Percentiles rank a stretch among this genome's conserved stretches.
Evolutionary conservation across 2,797 vertebrate genomes (phyloP).

Genomic region (Melanotaenia parkinsoni): DNA sequence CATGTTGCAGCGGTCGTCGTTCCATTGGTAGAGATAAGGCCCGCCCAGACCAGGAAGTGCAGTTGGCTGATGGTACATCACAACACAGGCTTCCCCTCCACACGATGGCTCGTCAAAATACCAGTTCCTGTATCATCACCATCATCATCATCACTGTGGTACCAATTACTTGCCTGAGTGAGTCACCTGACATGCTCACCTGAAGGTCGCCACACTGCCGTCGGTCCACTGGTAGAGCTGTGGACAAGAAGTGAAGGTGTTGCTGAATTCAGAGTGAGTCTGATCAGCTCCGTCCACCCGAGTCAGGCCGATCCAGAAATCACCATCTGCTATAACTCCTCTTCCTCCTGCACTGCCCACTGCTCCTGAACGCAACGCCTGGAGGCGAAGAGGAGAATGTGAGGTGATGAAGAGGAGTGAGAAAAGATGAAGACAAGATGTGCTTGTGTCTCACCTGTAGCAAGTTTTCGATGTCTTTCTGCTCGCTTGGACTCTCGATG

Average conservation of each 20-base stretch:
- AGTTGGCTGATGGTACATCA: slow-evolving; percentile 97
- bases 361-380: slow-evolving; percentile 85
- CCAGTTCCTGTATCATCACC: slow-evolving; percentile 88
- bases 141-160: not conserved
- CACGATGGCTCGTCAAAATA: slow-evolving; percentile 96
- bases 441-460: slow-evolving; percentile 57
- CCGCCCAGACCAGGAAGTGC: slow-evolving; percentile 92
- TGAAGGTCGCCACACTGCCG: slow-evolving; percentile 87
- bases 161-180: too few relatives aligned
- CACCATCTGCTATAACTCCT: slow-evolving; percentile 86
- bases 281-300: slow-evolving; percentile 78
- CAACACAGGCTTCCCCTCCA: slow-evolving; percentile 95
- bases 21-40: slow-evolving; percentile 95
- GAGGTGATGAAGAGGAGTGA: not conserved
- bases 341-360: slow-evolving; percentile 53
- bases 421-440: not conserved
- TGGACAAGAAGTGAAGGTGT: slow-evolving; percentile 82
- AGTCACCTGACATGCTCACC: slow-evolving; percentile 65
- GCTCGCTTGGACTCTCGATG: slow-evolving; percentile 86
- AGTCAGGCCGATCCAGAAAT: slow-evolving; percentile 97
- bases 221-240: slow-evolving; percentile 93
- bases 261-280: slow-evolving; percentile 65
- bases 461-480: slow-evolving; percentile 90
- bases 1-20: slow-evolving; percentile 98
- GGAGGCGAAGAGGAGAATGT: slow-evolving; percentile 42